Percentiles rank a stretch among this genome's conserved stretches.
These are phyloP conservation scores for Sylvicola cinctus DNA, from an alignment of 2,888 invertebrate species.

Conservation along the genomic window DNA sequence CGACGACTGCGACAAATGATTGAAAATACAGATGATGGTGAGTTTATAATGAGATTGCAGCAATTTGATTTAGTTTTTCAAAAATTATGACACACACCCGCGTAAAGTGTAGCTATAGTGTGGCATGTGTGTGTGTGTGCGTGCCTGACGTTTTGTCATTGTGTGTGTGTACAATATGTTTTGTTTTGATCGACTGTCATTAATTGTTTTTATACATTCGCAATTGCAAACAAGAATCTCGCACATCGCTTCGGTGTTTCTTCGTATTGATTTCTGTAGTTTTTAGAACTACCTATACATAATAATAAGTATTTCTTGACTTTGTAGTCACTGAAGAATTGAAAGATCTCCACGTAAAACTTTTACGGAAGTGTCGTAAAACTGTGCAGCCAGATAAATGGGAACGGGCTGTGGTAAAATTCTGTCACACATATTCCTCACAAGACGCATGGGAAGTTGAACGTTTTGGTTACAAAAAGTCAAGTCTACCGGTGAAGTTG, in stretches of 20 bases:
- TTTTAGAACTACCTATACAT: not conserved
- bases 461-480: slow-evolving; percentile 85
- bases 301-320: slow-evolving; percentile 2
- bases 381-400: slow-evolving; percentile 69
- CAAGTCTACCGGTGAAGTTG: slow-evolving; percentile 71
- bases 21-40: slow-evolving; percentile 74
- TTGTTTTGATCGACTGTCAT: not conserved
- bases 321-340: slow-evolving; percentile 56
- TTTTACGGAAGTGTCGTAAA: slow-evolving; percentile 70
- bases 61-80: not conserved
- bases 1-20: slow-evolving; percentile 68
- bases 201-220: slow-evolving; percentile 1
- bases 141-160: not conserved
- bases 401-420: slow-evolving; percentile 77
- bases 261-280: not conserved
- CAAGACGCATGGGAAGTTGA: slow-evolving; percentile 94
- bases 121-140: slow-evolving; percentile 1
- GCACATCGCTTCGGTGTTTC: not conserved
- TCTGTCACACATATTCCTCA: slow-evolving; percentile 73
- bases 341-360: slow-evolving; percentile 70
- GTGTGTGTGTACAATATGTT: slow-evolving; percentile 2
- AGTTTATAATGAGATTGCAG: slow-evolving; percentile 17
- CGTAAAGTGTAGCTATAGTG: not conserved
- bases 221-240: not conserved
- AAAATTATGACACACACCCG: not conserved